Evolutionary conservation across 1,140 invertebrate species (phyloP), one percentile per base, ranked within the genome.

Genomic region (Brachionus paranguensis): DNA sequence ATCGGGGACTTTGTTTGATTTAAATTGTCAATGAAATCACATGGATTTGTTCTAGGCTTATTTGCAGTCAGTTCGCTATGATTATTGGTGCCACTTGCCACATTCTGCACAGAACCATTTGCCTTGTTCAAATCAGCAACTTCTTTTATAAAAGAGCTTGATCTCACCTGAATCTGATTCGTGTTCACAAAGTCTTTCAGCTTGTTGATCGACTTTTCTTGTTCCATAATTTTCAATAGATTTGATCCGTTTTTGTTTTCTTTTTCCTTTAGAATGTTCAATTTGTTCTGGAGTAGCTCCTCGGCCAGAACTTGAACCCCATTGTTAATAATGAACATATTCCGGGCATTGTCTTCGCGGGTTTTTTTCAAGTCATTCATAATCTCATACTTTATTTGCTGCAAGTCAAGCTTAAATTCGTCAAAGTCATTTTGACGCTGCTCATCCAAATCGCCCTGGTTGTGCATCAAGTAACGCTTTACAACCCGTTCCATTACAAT

Each of bases 371-470:
- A 27, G 17, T 65, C 55, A 70, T 83, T 83, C 41, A 83, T 43
- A 0, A 83, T 83, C 20, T 83, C 60, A 45, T 64, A 83, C 24
- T 60, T 60, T 24, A 83, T 64, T 20, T 47, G 43, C 50, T 83
- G 79, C 8, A 84, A 68, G 47, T 84, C 83, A 24, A 55, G 70
- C 43, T 84, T 74, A n/a, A 84, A 41, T 60, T 84, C 83, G 17
- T 84, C 83, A 76, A 84, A 84, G 55, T 84, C 83, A 41, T 81
- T 81, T 64, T 81, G 78, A n/a, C 60, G 55, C 29, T 27, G 78
- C 2, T 81, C 78, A 17, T 81, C 78, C 17, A 45, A 65, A 45
- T 84, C 83, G 3, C 72, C 45, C 74, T 78, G 68, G 10, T 74
- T 84, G 41, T 84, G 83, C 60, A 84, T 68, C 17, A 84, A 10